Conservation (phyloP, 2,797 vertebrate species). For the Myoxocephalus aenaeus region DNA sequence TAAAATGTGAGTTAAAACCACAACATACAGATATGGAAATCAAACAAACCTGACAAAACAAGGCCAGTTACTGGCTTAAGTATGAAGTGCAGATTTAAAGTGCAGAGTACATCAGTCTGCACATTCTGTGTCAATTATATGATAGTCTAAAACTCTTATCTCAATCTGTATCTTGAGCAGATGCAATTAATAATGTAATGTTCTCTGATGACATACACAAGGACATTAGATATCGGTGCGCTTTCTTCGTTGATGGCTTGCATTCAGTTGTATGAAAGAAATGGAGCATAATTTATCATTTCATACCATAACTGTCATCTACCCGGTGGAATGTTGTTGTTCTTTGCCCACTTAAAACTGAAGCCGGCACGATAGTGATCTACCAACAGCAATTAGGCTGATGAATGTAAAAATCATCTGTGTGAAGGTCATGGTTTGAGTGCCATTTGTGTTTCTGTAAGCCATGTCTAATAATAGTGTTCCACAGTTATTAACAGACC, state of each 20-base stretch:
- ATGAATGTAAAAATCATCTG: background rate
- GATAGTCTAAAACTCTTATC: background rate
- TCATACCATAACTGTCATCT: background rate
- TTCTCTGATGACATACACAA: conserved; percentile 14
- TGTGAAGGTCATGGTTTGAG: background rate
- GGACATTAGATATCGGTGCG: background rate
- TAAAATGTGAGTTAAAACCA: conserved; percentile 5
- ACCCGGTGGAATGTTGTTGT: background rate
- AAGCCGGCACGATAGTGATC: background rate
- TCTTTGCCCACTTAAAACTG: background rate
- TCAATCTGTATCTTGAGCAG: conserved; percentile 16
- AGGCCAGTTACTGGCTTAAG: background rate
- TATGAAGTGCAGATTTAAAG: background rate
- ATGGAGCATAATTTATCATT: background rate
- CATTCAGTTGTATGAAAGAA: conserved; percentile 29
- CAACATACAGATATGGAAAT: background rate
- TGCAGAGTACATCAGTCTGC: conserved; percentile 4
- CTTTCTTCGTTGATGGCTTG: background rate
- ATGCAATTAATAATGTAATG: background rate
- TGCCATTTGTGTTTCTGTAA: conserved; percentile 11
- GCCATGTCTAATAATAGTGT: conserved; percentile 25
- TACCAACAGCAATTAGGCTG: background rate
- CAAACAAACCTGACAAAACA: background rate
- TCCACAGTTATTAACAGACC: conserved; percentile 27
- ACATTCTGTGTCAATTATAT: background rate